phyloP scores from a whole-genome alignment of 2,888 invertebrate species.

The Eueremaeus valkanovi region DNA sequence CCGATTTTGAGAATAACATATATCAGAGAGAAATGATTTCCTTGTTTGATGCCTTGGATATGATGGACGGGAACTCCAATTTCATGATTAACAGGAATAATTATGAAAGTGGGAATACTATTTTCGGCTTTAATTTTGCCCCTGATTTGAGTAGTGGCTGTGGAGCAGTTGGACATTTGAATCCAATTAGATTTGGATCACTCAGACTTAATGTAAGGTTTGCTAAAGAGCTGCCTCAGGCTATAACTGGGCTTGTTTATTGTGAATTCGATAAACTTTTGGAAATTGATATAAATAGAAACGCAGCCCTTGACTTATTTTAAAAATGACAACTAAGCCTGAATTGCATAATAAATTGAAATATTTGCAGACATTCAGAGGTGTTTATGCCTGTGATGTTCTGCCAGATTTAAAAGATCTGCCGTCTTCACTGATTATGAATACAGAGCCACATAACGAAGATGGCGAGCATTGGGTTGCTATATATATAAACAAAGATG shows the following conservation, averaged over 20 bases:
- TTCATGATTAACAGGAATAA: neutral
- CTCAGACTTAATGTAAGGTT: neutral
- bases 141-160: neutral
- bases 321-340: too few species aligned
- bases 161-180: neutral
- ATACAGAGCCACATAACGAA: neutral
- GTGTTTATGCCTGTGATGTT: too few species aligned
- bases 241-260: too few species aligned
- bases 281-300: too few species aligned
- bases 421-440: neutral
- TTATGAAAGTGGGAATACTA: neutral
- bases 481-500: neutral
- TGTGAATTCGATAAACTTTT: too few species aligned
- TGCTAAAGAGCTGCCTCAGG: too few species aligned
- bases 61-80: neutral
- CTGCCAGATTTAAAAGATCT: neutral
- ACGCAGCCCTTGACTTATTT: too few species aligned
- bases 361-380: too few species aligned
- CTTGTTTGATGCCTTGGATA: neutral
- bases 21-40: neutral
- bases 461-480: neutral
- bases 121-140: neutral
- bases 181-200: neutral
- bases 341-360: too few species aligned
- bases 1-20: neutral